These are phyloP conservation scores for Apolygus lucorum DNA, from an alignment of 1,140 invertebrate genomes.

Conservation along the genomic window DNA sequence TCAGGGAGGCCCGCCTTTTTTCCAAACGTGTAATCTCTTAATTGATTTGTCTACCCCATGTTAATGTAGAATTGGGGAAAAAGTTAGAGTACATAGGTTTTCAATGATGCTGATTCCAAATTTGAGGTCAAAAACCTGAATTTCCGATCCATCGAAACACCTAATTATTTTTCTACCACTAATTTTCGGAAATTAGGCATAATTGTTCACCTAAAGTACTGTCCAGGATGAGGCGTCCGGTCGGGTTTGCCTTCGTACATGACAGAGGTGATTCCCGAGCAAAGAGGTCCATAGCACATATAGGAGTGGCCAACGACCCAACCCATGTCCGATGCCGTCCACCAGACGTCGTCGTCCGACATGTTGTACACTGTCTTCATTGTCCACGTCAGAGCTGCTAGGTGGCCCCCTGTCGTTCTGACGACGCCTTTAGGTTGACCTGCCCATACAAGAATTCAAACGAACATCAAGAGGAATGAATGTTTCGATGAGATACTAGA, in stretches of 20 bases:
- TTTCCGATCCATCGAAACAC: too few relatives aligned
- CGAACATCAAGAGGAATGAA: not conserved
- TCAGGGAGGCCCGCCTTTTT: too few relatives aligned
- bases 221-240: conserved; percentile 79
- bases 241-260: conserved; percentile 94
- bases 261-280: conserved; percentile 72
- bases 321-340: conserved; percentile 81
- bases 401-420: conserved; percentile 75
- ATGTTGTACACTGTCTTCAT: conserved; percentile 78
- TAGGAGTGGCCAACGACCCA: conserved; percentile 94
- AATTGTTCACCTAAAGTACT: conserved; percentile 67
- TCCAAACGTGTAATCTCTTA: too few relatives aligned
- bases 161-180: too few relatives aligned
- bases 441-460: too few relatives aligned
- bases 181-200: too few relatives aligned
- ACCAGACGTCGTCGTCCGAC: conserved; percentile 74
- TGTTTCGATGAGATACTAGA: not conserved
- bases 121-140: too few relatives aligned
- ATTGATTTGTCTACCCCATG: too few relatives aligned
- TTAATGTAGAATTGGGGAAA: too few relatives aligned
- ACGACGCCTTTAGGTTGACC: conserved; percentile 76
- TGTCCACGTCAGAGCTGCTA: conserved; percentile 73
- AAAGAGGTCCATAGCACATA: conserved; percentile 81
- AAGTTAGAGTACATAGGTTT: too few relatives aligned
- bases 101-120: too few relatives aligned